A percentile compares a stretch with the other conserved stretches of the same genome.
These are phyloP conservation scores for Gobiocypris rarus DNA, from an alignment of 2,113 vertebrate genomes.

Conservation along the genomic window DNA sequence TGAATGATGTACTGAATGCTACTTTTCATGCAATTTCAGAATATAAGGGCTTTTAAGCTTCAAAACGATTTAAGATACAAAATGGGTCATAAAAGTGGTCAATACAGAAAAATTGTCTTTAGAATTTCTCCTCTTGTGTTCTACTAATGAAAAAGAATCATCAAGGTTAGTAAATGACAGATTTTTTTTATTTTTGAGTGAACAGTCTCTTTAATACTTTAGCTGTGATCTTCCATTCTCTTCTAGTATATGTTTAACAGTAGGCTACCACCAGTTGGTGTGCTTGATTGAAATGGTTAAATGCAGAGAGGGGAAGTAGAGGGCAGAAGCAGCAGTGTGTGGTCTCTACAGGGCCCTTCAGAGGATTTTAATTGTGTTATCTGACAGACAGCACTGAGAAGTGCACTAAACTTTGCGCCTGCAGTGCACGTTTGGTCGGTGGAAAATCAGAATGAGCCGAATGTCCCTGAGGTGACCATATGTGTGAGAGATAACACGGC, in stretches of 20 bases:
- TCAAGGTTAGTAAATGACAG: not conserved
- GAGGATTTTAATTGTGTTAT: conserved; percentile 78
- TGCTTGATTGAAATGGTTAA: conserved; percentile 35
- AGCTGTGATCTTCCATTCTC: not conserved
- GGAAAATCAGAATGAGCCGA: conserved; percentile 78
- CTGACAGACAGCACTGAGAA: conserved; percentile 74
- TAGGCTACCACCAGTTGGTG: not conserved
- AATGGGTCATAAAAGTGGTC: no score
- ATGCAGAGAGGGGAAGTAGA: conserved; percentile 14
- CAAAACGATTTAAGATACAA: no score
- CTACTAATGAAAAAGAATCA: no score
- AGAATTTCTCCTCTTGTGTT: not conserved
- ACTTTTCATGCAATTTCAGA: no score
- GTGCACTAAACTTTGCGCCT: conserved; percentile 76
- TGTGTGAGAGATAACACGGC: conserved; percentile 81
- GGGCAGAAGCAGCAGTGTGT: conserved; percentile 45
- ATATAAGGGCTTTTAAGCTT: no score
- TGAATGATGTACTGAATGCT: no score
- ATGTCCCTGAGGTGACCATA: conserved; percentile 84
- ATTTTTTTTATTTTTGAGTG: not conserved
- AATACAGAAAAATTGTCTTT: no score
- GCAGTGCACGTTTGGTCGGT: conserved; percentile 73
- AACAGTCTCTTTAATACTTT: not conserved
- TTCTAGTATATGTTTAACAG: not conserved
- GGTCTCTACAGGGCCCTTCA: conserved; percentile 62